phyloP scores from a whole-genome alignment of 2,113 vertebrate species.

The Limanda limanda region DNA sequence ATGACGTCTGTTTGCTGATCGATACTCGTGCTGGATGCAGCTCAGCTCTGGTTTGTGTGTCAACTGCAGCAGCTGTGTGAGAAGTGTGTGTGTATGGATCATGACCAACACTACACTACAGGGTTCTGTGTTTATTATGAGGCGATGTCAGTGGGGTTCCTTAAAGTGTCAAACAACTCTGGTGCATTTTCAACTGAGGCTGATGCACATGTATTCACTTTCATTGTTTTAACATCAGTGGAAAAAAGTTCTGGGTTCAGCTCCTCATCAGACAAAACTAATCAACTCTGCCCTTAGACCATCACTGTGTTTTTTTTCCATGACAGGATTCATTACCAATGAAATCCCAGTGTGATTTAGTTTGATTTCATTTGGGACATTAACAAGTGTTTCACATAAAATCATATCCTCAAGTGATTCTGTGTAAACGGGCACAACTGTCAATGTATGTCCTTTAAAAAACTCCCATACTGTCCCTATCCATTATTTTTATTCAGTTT shows the following conservation, averaged over 20 bases:
- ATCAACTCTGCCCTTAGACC: not conserved
- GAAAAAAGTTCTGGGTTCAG: not conserved
- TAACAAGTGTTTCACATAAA: not conserved
- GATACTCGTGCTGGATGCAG: constrained; percentile 31
- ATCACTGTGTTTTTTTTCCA: not conserved
- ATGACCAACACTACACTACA: no score
- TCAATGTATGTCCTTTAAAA: no score
- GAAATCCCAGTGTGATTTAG: not conserved
- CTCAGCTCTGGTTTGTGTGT: constrained; percentile 4
- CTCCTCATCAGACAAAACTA: not conserved
- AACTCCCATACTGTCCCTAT: no score
- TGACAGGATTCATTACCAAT: not conserved
- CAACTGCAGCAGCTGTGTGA: not conserved
- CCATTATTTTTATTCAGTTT: no score
- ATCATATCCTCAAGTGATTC: not conserved
- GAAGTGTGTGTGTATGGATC: not conserved
- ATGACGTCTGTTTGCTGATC: constrained; percentile 41
- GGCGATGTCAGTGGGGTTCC: no score
- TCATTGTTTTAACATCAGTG: not conserved
- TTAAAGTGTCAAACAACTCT: no score
- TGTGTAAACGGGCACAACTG: not conserved
- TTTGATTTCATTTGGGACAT: not conserved
- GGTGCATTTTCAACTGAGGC: no score
- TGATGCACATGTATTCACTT: no score
- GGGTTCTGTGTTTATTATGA: no score